Base-by-base conservation (phyloP, 1,140 invertebrate species). In the Nasonia longicornis region DNA sequence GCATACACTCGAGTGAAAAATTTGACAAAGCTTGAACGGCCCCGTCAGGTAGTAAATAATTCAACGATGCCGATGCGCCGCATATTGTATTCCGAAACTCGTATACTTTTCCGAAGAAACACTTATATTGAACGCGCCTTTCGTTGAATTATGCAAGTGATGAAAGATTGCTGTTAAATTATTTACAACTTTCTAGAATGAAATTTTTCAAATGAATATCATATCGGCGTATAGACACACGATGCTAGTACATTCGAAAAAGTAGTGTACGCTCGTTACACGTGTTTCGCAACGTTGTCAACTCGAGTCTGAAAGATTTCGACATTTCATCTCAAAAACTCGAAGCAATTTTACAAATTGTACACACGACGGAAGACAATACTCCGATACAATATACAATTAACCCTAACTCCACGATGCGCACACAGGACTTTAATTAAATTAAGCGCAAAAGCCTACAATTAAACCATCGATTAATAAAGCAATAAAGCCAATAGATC, bases 371-470 rank as follows among this genome's bases (percentile, higher is more conserved):
- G 11, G 1, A 29, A 79, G 20, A 79, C 77, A 79, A 79, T 79
- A 22, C 10, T 26, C 16, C 29, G n/a, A 11, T 14, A 26, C 14
- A 26, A 14, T 71, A 72, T 72, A 6, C 42, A 64, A 79, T 79
- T 79, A 79, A 72, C 14, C 29, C 12, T 35, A 70, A 78, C 52
- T 29, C 20, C 31, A 31, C 29, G 20, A 70, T 79, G 6, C n/a
- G 10, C 14, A 58, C 45, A 11, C 48, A 20, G 3, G 29, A 26
- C 48, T 58, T 35, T 79, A 71, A 72, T 63, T 79, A 2, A 79
- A 79, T 72, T 72, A 79, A 72, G n/a, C 58, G 48, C 12, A 72
- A 64, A 58, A 64, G 35, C 26, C 52, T 6, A 79, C n/a, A 29
- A 79, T 79, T 72, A 63, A 42, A 64, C n/a, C 4, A n/a, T 58